Conservation (phyloP, 2,113 vertebrate species). For the Rhizomys pruinosus region DNA sequence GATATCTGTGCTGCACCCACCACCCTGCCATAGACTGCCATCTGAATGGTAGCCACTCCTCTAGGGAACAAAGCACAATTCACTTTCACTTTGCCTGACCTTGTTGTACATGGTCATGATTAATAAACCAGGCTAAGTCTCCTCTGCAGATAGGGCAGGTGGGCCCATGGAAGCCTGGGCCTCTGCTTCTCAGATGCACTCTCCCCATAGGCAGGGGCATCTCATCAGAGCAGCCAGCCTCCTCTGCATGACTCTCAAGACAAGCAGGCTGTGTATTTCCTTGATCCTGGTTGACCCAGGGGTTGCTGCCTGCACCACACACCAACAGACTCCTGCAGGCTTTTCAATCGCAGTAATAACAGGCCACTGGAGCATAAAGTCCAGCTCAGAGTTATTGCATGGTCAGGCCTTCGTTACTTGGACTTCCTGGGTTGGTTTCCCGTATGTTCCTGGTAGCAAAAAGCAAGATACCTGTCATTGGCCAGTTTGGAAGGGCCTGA, state of each 20-base stretch:
- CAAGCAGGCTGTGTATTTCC: slow-evolving; percentile 61
- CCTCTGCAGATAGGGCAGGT: neutral
- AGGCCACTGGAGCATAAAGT: neutral
- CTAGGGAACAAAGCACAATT: neutral
- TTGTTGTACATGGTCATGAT: neutral
- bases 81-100: neutral
- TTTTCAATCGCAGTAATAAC: neutral
- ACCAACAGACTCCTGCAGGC: slow-evolving; percentile 72
- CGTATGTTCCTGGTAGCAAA: neutral
- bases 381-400: neutral
- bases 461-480: neutral
- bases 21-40: neutral
- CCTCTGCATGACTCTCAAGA: slow-evolving; percentile 66
- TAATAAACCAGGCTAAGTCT: neutral
- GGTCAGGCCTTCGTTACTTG: neutral
- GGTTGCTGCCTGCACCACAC: slow-evolving; percentile 50
- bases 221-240: slow-evolving; percentile 22
- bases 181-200: slow-evolving; percentile 45
- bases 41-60: neutral
- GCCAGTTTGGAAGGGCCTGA: too few species aligned
- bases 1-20: neutral
- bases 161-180: slow-evolving; percentile 7
- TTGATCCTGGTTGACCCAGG: slow-evolving; percentile 72
- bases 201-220: slow-evolving; percentile 26
- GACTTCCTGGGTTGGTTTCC: neutral